A percentile compares a stretch with the other conserved stretches of the same genome.
phyloP scores from a whole-genome alignment of 2,888 invertebrate genomes.

The Dromius quadrimaculatus region DNA sequence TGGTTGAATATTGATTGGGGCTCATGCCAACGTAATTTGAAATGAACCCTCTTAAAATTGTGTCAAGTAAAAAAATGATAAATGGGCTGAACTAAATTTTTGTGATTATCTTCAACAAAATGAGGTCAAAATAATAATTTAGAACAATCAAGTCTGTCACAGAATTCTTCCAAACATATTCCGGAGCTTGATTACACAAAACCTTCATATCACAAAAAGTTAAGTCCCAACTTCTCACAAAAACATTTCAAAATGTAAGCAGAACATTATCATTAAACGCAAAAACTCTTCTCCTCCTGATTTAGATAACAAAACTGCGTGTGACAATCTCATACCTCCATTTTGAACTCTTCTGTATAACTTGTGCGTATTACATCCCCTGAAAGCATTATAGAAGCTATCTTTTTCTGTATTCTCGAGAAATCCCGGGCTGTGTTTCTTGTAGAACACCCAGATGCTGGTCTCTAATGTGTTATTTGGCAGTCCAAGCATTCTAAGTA shows the following conservation, averaged over 20 bases:
- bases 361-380: not conserved
- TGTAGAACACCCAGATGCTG: conserved; percentile 28
- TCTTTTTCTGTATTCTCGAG: not conserved
- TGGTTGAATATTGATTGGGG: too few relatives aligned
- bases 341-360: not conserved
- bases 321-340: not conserved
- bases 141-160: too few relatives aligned
- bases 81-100: too few relatives aligned
- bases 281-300: not conserved
- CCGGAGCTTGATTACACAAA: too few relatives aligned
- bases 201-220: too few relatives aligned
- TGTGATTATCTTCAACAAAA: too few relatives aligned
- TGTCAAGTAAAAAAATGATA: too few relatives aligned
- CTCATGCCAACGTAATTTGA: too few relatives aligned
- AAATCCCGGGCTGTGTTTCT: conserved; percentile 27
- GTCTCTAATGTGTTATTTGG: conserved; percentile 49
- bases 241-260: not conserved
- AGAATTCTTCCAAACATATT: too few relatives aligned
- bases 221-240: not conserved
- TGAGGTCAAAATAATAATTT: too few relatives aligned
- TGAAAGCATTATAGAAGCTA: conserved; percentile 9
- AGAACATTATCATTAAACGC: not conserved
- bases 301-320: conserved; percentile 7
- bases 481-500: conserved; percentile 50
- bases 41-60: too few relatives aligned